Conservation (phyloP, 2,888 invertebrate genomes). For the Clistopyga incitator region DNA sequence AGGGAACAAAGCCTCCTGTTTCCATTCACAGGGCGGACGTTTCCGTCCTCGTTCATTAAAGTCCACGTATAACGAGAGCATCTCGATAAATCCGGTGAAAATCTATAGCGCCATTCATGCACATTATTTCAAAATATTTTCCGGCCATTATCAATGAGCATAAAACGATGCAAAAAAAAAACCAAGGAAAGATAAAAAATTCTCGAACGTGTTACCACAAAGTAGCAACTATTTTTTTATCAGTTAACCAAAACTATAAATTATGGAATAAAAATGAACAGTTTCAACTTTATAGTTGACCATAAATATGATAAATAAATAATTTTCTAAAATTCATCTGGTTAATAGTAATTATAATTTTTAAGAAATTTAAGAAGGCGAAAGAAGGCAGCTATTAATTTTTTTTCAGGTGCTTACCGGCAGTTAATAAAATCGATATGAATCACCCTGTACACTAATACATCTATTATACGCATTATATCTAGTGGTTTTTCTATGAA, state of each 20-base stretch:
- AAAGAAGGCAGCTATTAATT: not conserved
- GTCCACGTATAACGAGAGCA: conserved; percentile 57
- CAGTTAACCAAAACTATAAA: too few species aligned
- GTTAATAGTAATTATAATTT: not conserved
- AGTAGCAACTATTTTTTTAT: too few species aligned
- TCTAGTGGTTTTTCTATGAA: conserved; percentile 32
- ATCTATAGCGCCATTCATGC: not conserved
- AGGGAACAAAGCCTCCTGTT: conserved; percentile 56
- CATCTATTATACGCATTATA: conserved; percentile 21
- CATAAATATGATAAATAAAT: too few species aligned
- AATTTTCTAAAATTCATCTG: too few species aligned
- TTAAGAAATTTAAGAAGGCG: not conserved
- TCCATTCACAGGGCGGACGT: conserved; percentile 66
- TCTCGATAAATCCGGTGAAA: conserved; percentile 26
- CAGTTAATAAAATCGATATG: not conserved
- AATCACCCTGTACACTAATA: not conserved
- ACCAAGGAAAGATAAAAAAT: too few species aligned
- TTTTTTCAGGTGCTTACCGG: not conserved
- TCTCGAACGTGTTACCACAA: too few species aligned
- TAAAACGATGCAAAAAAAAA: too few species aligned
- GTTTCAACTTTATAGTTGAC: too few species aligned
- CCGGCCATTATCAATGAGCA: not conserved
- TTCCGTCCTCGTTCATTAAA: conserved; percentile 64
- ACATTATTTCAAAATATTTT: not conserved
- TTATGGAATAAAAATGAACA: too few species aligned